Percentiles rank a stretch among this genome's conserved stretches.
Conservation (phyloP, 2,113 vertebrate genomes). For the Periophthalmus modestus region DNA sequence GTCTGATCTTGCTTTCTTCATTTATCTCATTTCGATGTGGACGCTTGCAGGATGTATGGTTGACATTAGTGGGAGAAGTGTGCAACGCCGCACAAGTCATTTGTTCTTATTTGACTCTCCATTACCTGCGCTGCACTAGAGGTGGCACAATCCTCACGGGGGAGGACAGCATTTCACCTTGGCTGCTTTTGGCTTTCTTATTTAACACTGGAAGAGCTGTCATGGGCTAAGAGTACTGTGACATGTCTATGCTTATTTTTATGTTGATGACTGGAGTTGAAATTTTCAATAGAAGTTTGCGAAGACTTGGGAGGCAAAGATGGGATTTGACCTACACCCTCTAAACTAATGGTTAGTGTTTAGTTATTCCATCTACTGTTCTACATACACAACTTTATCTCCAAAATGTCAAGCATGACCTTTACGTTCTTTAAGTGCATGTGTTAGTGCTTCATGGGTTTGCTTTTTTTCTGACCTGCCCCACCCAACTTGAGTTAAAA, state of each 20-base stretch:
- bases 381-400: not conserved
- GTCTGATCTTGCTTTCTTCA: slow-evolving; percentile 13
- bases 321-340: too few species aligned
- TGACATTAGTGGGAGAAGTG: slow-evolving; percentile 57
- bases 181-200: slow-evolving; percentile 65
- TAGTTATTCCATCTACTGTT: not conserved
- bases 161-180: slow-evolving; percentile 60
- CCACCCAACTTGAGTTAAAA: too few species aligned
- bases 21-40: slow-evolving; percentile 53
- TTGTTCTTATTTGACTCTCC: slow-evolving; percentile 70
- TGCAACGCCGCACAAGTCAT: slow-evolving; percentile 37
- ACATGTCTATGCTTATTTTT: not conserved
- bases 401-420: not conserved
- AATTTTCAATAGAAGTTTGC: too few species aligned
- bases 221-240: not conserved
- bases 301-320: too few species aligned
- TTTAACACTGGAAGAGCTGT: slow-evolving; percentile 44
- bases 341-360: too few species aligned
- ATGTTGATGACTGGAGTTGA: not conserved
- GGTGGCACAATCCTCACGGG: slow-evolving; percentile 51
- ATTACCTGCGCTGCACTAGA: slow-evolving; percentile 51
- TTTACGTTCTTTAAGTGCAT: too few species aligned
- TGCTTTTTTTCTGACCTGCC: too few species aligned
- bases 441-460: too few species aligned
- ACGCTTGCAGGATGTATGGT: slow-evolving; percentile 48